These are phyloP conservation scores for Phymatocera aterrima DNA, from an alignment of 2,888 invertebrate genomes.

Conservation along the genomic window DNA sequence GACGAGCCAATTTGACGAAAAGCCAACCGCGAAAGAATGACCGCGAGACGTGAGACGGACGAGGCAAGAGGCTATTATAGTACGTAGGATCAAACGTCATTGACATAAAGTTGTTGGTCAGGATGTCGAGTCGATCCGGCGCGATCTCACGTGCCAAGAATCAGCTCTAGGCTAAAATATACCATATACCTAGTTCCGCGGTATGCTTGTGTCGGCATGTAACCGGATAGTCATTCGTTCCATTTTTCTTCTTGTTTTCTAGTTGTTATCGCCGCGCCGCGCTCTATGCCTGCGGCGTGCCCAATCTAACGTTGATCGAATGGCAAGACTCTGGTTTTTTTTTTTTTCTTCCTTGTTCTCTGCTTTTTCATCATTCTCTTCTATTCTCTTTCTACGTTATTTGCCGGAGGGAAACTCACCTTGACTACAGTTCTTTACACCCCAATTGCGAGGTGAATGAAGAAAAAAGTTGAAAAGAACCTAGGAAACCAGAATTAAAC, in stretches of 20 bases:
- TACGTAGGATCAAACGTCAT: neutral
- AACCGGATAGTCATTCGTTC: neutral
- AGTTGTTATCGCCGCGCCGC: neutral
- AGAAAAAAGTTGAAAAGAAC: neutral
- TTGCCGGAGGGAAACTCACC: neutral
- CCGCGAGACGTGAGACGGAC: neutral
- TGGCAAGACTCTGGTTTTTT: neutral
- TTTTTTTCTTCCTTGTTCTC: too few species aligned
- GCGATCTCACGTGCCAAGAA: constrained; percentile 19
- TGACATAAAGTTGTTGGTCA: constrained; percentile 27
- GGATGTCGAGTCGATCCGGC: constrained; percentile 21
- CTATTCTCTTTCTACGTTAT: constrained; percentile 1
- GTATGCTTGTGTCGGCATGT: constrained; percentile 1
- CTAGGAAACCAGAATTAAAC: neutral
- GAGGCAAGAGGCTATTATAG: too few species aligned
- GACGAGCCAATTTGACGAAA: constrained; percentile 8
- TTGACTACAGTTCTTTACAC: neutral
- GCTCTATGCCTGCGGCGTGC: neutral
- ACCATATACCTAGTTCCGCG: neutral
- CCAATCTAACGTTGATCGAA: neutral
- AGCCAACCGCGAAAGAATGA: neutral
- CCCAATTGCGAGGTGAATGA: neutral
- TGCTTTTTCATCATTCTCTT: too few species aligned
- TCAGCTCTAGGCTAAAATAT: neutral
- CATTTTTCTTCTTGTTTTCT: constrained; percentile 20